Conservation (phyloP, 2,888 invertebrate genomes). For the Pheosia tremula region DNA sequence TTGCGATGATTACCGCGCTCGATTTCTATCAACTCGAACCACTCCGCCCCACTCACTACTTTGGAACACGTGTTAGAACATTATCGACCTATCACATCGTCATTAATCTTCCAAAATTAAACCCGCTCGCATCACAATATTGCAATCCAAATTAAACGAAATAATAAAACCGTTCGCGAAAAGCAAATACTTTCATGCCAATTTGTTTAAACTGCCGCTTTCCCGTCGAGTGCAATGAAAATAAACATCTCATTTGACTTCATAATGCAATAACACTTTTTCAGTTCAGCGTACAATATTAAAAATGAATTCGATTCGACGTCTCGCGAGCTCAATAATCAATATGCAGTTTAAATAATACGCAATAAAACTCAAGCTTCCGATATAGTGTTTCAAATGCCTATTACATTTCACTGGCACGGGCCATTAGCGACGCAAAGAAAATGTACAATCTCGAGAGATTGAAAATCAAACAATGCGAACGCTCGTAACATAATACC, state of each 20-base stretch:
- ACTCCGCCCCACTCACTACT: slow-evolving; percentile 8
- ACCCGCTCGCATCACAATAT: slow-evolving; percentile 11
- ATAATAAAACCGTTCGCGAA: slow-evolving; percentile 36
- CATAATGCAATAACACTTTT: slow-evolving; percentile 64
- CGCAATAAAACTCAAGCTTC: slow-evolving; percentile 54
- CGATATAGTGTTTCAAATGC: slow-evolving; percentile 60
- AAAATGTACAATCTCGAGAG: slow-evolving; percentile 70
- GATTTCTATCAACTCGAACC: slow-evolving; percentile 42
- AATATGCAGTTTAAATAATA: slow-evolving; percentile 64
- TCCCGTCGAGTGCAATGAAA: slow-evolving; percentile 60
- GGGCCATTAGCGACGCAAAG: slow-evolving; percentile 68
- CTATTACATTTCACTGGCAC: slow-evolving; percentile 55
- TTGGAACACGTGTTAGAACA: slow-evolving; percentile 12
- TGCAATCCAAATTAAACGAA: slow-evolving; percentile 27
- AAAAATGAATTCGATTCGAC: slow-evolving; percentile 46
- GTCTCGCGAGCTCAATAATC: slow-evolving; percentile 49
- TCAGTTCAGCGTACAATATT: slow-evolving; percentile 49
- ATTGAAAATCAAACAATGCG: slow-evolving; percentile 79
- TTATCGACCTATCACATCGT: slow-evolving; percentile 28
- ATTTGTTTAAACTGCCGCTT: slow-evolving; percentile 56
- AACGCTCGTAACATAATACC: slow-evolving; percentile 73
- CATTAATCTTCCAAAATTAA: slow-evolving; percentile 37
- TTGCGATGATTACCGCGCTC: slow-evolving; percentile 59
- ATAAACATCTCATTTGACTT: slow-evolving; percentile 72
- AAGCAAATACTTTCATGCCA: slow-evolving; percentile 49